Base-by-base conservation (phyloP, 2,888 invertebrate species). In the Megamerina dolium region DNA sequence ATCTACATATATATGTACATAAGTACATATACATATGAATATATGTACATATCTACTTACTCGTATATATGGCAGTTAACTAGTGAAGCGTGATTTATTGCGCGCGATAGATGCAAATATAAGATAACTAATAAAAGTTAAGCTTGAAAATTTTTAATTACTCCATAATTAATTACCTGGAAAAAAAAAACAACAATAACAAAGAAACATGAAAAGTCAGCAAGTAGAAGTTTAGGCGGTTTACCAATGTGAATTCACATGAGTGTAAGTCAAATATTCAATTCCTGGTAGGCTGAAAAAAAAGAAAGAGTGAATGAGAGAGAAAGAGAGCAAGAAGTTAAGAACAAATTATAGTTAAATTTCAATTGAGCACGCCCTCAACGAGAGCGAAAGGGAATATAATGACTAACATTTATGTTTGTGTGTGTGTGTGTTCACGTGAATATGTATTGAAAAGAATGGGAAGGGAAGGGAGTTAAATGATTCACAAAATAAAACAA, bases 61-160 rank as follows among this genome's bases (percentile, higher is more conserved):
- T n/a, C n/a, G n/a, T n/a, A n/a, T 42, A 45, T 48, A 19, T 29
- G 47, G 40, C 37, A 19, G 31, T 36, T 43, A 52, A 52, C 52
- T 51, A 52, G 54, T 56, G 54, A 56, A 52, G 56, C 56, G 56
- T 56, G 56, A 56, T 56, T 56, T 56, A 56, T 56, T 49, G 54
- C 51, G 49, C 51, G 49, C 51, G 46, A 46, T 46, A 53, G 64
- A 63, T 62, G 60, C 57, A 57, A 57, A 54, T 56, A 48, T 51
- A 20, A 54, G 63, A 64, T 63, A 60, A 55, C 42, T 54, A 52
- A 53, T 51, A 58, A 56, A 53, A 56, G 48, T 47, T 37, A 53
- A 54, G 55, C 59, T 55, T 57, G 50, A 51, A 50, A 45, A 51
- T 54, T 52, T 55, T 57, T 59, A 59, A 59, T 59, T 59, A 59